Percentiles rank a stretch among this genome's conserved stretches.
Evolutionary conservation across 2,888 invertebrate species (phyloP).

Genomic region (Azorinus chamasolen): DNA sequence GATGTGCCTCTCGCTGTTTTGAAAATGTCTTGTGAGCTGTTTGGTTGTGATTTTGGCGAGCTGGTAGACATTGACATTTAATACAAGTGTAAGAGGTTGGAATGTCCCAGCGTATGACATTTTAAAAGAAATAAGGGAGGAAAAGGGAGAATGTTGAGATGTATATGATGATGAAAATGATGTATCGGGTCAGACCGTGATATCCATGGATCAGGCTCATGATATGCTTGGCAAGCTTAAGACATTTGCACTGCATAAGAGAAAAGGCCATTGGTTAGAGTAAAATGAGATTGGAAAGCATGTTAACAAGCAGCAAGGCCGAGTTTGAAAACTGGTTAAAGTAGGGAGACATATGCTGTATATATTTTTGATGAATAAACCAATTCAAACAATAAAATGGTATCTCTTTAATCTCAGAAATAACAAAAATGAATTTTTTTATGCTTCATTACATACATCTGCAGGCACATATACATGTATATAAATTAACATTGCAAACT

Average conservation of each 20-base stretch:
- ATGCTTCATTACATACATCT: too few species aligned
- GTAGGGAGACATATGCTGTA: too few species aligned
- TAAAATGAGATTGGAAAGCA: too few species aligned
- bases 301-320: too few species aligned
- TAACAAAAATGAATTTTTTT: too few species aligned
- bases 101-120: not conserved
- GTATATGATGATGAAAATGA: not conserved
- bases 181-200: not conserved
- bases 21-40: conserved; percentile 1
- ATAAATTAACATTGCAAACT: too few species aligned
- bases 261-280: too few species aligned
- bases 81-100: not conserved
- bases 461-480: too few species aligned
- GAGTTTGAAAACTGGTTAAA: too few species aligned
- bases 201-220: not conserved
- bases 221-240: not conserved
- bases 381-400: too few species aligned
- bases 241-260: not conserved
- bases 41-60: conserved; percentile 3
- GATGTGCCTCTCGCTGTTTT: conserved; percentile 6
- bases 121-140: not conserved
- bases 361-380: too few species aligned
- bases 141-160: not conserved
- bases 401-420: too few species aligned
- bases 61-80: conserved; percentile 9